These are phyloP conservation scores for Physeter macrocephalus DNA, from an alignment of 2,113 vertebrate species.

Conservation along the genomic window DNA sequence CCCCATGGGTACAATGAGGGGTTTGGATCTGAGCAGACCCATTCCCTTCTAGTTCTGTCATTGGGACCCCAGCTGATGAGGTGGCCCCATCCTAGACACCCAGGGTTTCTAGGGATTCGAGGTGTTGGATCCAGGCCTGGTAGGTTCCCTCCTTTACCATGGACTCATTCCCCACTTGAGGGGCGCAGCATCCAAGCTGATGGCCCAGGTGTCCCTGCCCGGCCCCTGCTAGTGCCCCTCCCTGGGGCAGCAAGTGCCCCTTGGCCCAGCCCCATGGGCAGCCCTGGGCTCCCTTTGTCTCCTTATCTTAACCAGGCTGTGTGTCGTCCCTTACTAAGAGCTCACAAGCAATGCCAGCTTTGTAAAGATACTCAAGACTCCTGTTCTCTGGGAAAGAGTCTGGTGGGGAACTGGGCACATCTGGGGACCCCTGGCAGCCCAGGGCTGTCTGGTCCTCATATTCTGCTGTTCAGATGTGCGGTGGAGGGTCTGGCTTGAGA, in stretches of 20 bases:
- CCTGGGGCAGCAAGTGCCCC: neutral
- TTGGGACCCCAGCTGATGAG: neutral
- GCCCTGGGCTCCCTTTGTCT: neutral
- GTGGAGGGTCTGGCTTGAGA: neutral
- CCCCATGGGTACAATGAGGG: neutral
- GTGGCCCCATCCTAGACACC: neutral
- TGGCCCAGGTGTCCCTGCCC: neutral
- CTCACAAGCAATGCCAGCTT: neutral
- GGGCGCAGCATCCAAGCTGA: neutral
- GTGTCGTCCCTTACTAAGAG: neutral
- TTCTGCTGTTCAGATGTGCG: neutral
- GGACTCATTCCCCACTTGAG: neutral
- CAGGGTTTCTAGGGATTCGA: neutral
- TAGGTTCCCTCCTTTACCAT: rapidly evolving
- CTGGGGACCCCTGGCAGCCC: neutral
- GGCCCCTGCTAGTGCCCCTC: rapidly evolving
- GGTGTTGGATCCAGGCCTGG: no score
- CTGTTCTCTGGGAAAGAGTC: neutral
- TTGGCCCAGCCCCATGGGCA: neutral
- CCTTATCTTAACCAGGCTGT: neutral
- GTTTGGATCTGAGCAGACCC: neutral
- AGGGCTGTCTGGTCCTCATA: neutral
- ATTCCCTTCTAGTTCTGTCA: neutral
- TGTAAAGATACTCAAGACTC: neutral
- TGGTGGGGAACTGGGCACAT: neutral